These are phyloP conservation scores for Solenopsis fugax DNA, from an alignment of 1,140 invertebrate species.

Conservation along the genomic window DNA sequence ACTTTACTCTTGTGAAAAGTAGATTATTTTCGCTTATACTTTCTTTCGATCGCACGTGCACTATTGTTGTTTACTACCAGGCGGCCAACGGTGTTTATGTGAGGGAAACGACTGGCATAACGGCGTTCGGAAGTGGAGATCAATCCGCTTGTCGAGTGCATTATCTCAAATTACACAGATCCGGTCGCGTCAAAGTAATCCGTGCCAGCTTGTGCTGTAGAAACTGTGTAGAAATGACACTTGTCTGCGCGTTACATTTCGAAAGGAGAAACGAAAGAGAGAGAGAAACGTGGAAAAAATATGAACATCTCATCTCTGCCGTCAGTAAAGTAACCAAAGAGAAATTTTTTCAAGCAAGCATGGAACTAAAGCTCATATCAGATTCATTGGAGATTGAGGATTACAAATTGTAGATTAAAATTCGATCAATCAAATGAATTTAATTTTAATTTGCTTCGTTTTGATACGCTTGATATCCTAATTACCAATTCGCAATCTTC, in stretches of 20 bases:
- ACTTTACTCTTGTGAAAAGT: neutral
- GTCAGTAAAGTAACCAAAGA: neutral
- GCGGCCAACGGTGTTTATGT: conserved; percentile 11
- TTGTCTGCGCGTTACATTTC: conserved; percentile 8
- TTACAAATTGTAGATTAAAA: no score
- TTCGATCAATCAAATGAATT: no score
- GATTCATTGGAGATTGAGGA: no score
- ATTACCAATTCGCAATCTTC: no score
- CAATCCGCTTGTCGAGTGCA: conserved; percentile 58
- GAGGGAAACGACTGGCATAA: neutral
- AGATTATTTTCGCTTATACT: conserved; percentile 3
- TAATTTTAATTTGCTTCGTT: no score
- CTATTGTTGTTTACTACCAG: conserved; percentile 10
- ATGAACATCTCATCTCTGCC: neutral
- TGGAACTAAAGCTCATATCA: neutral
- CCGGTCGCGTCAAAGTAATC: conserved; percentile 56
- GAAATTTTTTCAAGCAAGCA: conserved; percentile 13
- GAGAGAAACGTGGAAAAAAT: conserved; percentile 5
- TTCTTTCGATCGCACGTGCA: neutral
- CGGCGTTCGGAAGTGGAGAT: conserved; percentile 49
- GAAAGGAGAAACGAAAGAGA: neutral
- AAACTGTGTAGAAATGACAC: conserved; percentile 14
- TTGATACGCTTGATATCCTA: no score
- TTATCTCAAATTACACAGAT: conserved; percentile 62
- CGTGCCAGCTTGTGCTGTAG: conserved; percentile 27